Evolutionary conservation across 2,113 vertebrate species (phyloP).

Genomic region (Poeciliopsis prolifica): DNA sequence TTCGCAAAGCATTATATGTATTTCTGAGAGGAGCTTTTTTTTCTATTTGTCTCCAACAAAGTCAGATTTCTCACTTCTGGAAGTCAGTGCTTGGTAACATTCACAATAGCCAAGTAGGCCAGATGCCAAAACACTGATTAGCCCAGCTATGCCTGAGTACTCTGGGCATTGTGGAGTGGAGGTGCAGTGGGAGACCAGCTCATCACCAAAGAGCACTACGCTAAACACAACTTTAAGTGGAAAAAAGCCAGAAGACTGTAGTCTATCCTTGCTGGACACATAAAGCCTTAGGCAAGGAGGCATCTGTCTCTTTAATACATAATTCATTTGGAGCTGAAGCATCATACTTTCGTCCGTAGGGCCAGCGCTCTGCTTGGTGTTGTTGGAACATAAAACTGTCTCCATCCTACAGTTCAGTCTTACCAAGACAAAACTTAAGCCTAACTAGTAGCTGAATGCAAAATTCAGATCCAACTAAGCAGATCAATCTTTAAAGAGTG

Average conservation of each 20-base stretch:
- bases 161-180: conserved; percentile 62
- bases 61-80: conserved; percentile 57
- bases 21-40: neutral
- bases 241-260: conserved; percentile 73
- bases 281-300: conserved; percentile 74
- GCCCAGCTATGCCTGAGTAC: conserved; percentile 67
- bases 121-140: conserved; percentile 76
- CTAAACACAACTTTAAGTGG: conserved; percentile 76
- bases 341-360: conserved; percentile 64
- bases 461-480: conserved; percentile 5
- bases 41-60: conserved; percentile 44
- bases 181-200: conserved; percentile 68
- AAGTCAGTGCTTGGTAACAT: conserved; percentile 62
- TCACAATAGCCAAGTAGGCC: conserved; percentile 64
- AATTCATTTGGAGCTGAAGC: conserved; percentile 74
- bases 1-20: too few species aligned
- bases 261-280: conserved; percentile 71
- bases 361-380: conserved; percentile 52
- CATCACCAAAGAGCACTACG: conserved; percentile 72
- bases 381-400: conserved; percentile 68
- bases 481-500: conserved; percentile 5
- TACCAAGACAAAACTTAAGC: conserved; percentile 37
- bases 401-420: conserved; percentile 61
- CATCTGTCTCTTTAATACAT: conserved; percentile 78
- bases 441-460: neutral